Conservation (phyloP, 1,140 invertebrate genomes). For the Neodiprion lecontei region DNA sequence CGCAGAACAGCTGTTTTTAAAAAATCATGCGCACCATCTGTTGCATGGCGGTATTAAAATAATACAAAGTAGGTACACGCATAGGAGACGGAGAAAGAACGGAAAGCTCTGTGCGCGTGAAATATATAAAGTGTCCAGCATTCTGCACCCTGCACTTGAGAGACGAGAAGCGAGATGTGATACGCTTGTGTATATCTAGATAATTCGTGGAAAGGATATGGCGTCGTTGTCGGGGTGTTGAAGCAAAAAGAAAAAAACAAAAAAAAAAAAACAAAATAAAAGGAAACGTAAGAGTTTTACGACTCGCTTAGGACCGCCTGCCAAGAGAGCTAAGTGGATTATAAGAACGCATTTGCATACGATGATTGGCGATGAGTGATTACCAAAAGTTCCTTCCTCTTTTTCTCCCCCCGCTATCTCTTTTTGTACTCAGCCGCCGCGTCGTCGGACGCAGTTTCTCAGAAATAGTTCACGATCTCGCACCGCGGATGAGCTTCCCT, state of each 20-base stretch:
- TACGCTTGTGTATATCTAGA: too few species aligned
- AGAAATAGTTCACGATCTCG: neutral
- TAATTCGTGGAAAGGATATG: constrained; percentile 3
- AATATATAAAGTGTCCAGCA: too few species aligned
- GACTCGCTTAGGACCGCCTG: constrained; percentile 3
- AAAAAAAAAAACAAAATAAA: too few species aligned
- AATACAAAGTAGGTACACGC: too few species aligned
- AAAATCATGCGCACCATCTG: too few species aligned
- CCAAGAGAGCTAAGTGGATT: constrained; percentile 1
- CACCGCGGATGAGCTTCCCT: neutral
- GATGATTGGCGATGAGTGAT: constrained; percentile 7
- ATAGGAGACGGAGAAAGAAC: too few species aligned
- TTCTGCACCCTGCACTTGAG: too few species aligned
- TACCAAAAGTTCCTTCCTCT: neutral
- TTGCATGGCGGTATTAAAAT: too few species aligned
- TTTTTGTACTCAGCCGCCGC: neutral
- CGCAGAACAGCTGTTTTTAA: too few species aligned
- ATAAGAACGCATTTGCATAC: constrained; percentile 7
- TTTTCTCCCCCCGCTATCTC: neutral
- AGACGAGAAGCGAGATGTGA: too few species aligned
- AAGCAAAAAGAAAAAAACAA: too few species aligned
- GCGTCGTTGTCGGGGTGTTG: neutral
- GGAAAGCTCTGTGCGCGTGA: too few species aligned
- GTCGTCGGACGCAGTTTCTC: neutral
- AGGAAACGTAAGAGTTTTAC: neutral